Percentiles rank a stretch among this genome's conserved stretches.
phyloP scores from a whole-genome alignment of 2,888 invertebrate species.

The Protonemura montana region DNA sequence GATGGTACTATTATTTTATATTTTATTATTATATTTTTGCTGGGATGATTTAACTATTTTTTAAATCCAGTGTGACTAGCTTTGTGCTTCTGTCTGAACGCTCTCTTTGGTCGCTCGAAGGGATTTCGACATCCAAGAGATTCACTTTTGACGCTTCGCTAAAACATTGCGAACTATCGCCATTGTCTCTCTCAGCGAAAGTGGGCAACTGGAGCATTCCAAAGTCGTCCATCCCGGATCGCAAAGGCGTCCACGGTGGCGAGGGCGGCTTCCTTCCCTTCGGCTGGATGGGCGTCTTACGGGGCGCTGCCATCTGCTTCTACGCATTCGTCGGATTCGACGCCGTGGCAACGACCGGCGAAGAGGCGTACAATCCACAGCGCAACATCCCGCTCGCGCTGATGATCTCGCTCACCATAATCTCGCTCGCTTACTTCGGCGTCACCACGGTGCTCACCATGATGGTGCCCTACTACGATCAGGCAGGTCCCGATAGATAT shows the following conservation, averaged over 20 bases:
- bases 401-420: conserved; percentile 80
- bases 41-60: too few species aligned
- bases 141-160: too few species aligned
- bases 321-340: conserved; percentile 97
- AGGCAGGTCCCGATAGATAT: too few species aligned
- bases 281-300: conserved; percentile 86
- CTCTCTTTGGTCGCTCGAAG: too few species aligned
- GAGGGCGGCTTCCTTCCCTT: conserved; percentile 92
- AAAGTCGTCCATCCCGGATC: conserved; percentile 65
- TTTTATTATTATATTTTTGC: too few species aligned
- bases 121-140: too few species aligned
- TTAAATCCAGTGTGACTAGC: too few species aligned
- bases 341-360: conserved; percentile 85
- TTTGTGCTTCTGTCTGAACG: too few species aligned
- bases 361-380: conserved; percentile 94
- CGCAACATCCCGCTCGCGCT: conserved; percentile 90
- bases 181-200: conserved; percentile 63
- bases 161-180: too few species aligned
- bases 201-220: conserved; percentile 81
- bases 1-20: too few species aligned
- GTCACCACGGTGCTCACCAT: conserved; percentile 91
- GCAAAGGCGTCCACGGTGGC: conserved; percentile 63
- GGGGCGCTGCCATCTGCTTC: conserved; percentile 77
- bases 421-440: conserved; percentile 89
- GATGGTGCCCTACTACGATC: conserved; percentile 91